Conservation (phyloP, 2,113 vertebrate species). For the Parotia lawesii region DNA sequence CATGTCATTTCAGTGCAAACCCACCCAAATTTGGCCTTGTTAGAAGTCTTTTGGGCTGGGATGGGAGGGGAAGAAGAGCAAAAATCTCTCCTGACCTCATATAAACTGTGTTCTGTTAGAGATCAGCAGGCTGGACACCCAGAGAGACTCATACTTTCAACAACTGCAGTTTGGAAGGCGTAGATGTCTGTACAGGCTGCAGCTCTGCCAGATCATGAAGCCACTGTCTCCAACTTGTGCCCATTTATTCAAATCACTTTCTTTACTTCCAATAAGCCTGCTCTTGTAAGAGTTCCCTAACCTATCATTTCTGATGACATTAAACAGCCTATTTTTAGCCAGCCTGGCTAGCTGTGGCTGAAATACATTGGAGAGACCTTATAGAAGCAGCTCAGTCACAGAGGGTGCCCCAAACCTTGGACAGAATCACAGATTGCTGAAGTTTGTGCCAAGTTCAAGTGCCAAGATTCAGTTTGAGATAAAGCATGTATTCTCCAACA, state of each 20-base stretch:
- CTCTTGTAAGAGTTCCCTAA: not conserved
- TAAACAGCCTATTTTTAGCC: not conserved
- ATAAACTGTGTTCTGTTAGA: constrained; percentile 27
- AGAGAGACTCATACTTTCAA: not conserved
- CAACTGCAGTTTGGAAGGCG: not conserved
- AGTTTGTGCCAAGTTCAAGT: not conserved
- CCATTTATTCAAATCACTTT: not conserved
- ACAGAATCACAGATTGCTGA: not conserved
- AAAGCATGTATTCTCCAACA: not conserved
- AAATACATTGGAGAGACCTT: not conserved
- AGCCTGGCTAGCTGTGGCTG: not conserved
- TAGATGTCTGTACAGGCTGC: not conserved
- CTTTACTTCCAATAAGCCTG: not conserved
- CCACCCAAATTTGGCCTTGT: constrained; percentile 49
- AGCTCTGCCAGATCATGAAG: not conserved
- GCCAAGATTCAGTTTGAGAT: not conserved
- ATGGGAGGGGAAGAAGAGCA: not conserved
- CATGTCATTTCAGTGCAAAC: constrained; percentile 2
- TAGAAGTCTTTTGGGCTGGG: not conserved
- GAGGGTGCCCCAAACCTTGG: not conserved
- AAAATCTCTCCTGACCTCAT: constrained; percentile 27
- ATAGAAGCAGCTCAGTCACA: not conserved
- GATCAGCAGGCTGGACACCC: not conserved
- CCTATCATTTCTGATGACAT: not conserved
- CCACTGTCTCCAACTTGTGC: not conserved